Base-by-base conservation (phyloP, 2,888 invertebrate genomes). In the Ischnura elegans region DNA sequence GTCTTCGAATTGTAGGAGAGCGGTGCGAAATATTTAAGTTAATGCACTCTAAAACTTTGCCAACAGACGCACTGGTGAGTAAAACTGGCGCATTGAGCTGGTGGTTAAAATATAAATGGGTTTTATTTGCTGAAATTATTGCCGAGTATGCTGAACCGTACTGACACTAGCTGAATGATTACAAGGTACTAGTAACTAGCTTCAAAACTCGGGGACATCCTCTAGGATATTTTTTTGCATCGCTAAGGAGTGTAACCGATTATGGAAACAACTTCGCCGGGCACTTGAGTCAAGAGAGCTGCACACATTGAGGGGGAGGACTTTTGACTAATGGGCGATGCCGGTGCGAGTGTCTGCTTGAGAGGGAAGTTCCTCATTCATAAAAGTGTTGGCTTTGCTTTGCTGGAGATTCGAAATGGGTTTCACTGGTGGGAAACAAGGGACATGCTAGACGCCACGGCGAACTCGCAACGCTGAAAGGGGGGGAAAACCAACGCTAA, bases 341-440 rank as follows among this genome's bases (percentile, higher is more conserved):
- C 61, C n/a, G 25, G 25, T 25, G 13, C 5, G 29, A 76, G 66
- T 29, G 4, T 76, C 36, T 76, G 76, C 76, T 76, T 76, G 76
- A 76, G 76, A 76, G 25, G 76, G 76, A 76, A 76, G 76, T 76
- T 76, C 36, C 76, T 76, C 76, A 76, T 76, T 76, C 76, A 76
- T 76, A 76, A 76, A 76, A 76, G 76, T 76, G 76, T 13, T 76
- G 76, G 29, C 76, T 76, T 76, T 29, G 29, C 61, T 61, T 2
- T 36, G 36, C 76, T 76, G 36, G 76, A 36, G 2, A 76, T 29
- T 10, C 51, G 51, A 51, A 51, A 51, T 51, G 76, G 76, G 21
- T 36, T 8, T 29, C 76, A 2, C 36, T 16, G 36, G 36, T 76
- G 76, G 76, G 76, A 76, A 61, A 76, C 10, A 36, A 13, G 29